A percentile compares a stretch with the other conserved stretches of the same genome.
These are phyloP conservation scores for Bufotes viridis DNA, from an alignment of 2,797 vertebrate species.

Conservation along the genomic window DNA sequence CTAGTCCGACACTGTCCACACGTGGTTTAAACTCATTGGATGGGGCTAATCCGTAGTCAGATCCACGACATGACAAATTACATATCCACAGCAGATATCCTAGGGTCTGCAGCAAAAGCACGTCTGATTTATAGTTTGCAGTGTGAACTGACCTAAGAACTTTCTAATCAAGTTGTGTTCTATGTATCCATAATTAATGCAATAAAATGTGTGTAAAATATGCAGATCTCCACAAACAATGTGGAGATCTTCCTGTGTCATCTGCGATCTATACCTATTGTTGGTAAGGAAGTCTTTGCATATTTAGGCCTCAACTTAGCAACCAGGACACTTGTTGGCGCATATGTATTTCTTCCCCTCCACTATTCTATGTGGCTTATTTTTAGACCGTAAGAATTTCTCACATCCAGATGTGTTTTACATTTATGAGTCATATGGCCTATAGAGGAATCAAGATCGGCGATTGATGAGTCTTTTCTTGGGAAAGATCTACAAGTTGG, in stretches of 20 bases:
- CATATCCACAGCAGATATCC: no score
- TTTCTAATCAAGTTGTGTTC: not conserved
- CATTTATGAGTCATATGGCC: conserved; percentile 5
- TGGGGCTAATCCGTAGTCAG: no score
- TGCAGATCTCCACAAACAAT: not conserved
- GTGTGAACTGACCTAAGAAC: no score
- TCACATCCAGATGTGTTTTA: conserved; percentile 5
- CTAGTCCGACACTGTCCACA: no score
- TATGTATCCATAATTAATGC: not conserved
- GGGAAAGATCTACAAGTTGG: not conserved
- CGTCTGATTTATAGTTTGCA: no score
- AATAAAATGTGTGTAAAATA: no score
- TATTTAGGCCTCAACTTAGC: not conserved
- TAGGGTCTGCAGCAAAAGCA: no score
- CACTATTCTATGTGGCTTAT: not conserved
- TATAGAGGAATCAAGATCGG: not conserved
- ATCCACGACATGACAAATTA: no score
- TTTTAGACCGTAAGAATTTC: not conserved
- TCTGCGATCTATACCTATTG: not conserved
- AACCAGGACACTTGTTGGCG: not conserved
- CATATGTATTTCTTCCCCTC: not conserved
- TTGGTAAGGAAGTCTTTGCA: no score
- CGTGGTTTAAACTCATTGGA: no score
- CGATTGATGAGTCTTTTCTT: not conserved
- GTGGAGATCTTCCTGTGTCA: not conserved